Evolutionary conservation across 1,140 invertebrate species (phyloP), one percentile per base, ranked within the genome.

Genomic region (Pectinophora gossypiella): DNA sequence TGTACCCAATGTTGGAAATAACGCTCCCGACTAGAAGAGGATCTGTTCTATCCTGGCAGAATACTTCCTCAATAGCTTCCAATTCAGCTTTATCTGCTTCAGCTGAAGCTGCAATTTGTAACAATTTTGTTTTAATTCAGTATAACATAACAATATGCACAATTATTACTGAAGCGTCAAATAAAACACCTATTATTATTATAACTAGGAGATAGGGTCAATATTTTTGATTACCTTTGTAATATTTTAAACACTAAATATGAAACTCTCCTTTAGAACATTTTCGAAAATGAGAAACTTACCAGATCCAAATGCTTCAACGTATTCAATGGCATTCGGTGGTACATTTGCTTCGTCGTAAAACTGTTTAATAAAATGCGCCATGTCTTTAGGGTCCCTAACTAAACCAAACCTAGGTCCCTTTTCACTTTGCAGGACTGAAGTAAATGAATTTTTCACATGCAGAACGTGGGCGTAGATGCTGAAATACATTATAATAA

Each of bases 301-400:
- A 87, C 71, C 86, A 72, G 93, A 93, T 21, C 94, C 94, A 80
- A 94, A 93, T 19, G 92, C 91, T 84, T 96, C 94, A 18, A 96
- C 90, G 70, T 93, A 95, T 19, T 89, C 85, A 0, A 95, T 90
- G 18, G 82, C 71, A 43, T 80, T 65, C 4, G 94, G 93, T 56
- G 91, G 83, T 6, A 96, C 73, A 23, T 88, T 83, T 5, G 89
- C 87, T 63, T 93, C 90, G 23, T 85, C 67, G 61, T 95, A 95
- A 44, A 90, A 90, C 38, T 91, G 89, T 42, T 88, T 72, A 5
- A 95, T 69, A 19, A 77, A 95, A 61, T 42, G 76, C 47, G 51
- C 87, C 80, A 74, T 92, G 89, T 20, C 86, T 56, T 42, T 75
- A 68, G 46, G 87, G 76, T 59, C 88, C 79, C 53, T 91, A 90